phyloP scores from a whole-genome alignment of 2,888 invertebrate species.

The Hipparchia semele region DNA sequence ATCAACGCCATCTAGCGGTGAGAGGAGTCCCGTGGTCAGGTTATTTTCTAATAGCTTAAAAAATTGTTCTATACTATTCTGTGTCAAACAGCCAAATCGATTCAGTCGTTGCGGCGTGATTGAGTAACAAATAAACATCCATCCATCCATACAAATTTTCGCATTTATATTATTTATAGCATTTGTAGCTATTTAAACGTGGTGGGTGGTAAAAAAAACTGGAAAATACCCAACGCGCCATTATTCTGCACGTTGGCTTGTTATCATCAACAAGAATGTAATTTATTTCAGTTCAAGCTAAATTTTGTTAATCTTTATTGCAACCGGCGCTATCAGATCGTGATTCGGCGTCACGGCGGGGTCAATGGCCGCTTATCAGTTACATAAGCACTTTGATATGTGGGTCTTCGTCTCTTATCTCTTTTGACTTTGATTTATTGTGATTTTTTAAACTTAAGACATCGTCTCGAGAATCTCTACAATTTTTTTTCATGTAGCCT shows the following conservation, averaged over 20 bases:
- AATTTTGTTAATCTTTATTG: slow-evolving; percentile 9
- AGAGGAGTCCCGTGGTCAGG: too few species aligned
- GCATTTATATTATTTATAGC: too few species aligned
- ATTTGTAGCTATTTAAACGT: too few species aligned
- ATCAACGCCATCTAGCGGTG: too few species aligned
- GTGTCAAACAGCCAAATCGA: too few species aligned
- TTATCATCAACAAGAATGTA: neutral
- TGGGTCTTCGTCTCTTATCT: slow-evolving; percentile 31
- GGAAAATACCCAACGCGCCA: neutral
- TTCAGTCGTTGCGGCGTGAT: too few species aligned
- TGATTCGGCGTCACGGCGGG: slow-evolving; percentile 37
- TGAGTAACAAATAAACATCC: too few species aligned
- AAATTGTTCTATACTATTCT: too few species aligned
- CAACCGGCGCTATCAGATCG: slow-evolving; percentile 21
- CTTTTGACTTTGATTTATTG: slow-evolving; percentile 31
- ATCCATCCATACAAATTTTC: too few species aligned
- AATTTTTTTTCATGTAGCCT: neutral
- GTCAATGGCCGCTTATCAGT: slow-evolving; percentile 40
- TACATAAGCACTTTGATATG: slow-evolving; percentile 34
- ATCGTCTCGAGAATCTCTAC: neutral
- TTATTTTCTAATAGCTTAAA: too few species aligned
- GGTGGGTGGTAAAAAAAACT: too few species aligned
- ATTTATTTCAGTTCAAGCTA: slow-evolving; percentile 13
- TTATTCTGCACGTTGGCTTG: neutral
- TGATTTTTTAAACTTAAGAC: slow-evolving; percentile 19